Evolutionary conservation across 2,888 invertebrate species (phyloP).

Genomic region (Limnephilus auricula): DNA sequence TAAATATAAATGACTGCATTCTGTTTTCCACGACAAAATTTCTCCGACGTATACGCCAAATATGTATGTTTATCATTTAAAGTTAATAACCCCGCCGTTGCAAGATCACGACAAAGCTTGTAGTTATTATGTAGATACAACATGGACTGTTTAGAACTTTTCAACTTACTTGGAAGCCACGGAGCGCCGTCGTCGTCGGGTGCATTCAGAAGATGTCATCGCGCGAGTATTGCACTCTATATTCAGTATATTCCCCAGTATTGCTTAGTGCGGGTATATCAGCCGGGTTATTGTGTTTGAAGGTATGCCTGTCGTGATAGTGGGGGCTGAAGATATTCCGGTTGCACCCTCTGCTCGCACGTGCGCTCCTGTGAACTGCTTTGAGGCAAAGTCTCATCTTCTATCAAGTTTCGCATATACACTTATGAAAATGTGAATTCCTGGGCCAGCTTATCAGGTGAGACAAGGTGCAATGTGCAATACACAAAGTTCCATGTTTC

Average conservation of each 20-base stretch:
- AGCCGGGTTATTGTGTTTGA: not conserved
- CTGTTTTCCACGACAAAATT: not conserved
- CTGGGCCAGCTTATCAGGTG: not conserved
- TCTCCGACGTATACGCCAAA: not conserved
- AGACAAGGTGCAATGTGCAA: not conserved
- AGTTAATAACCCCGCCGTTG: not conserved
- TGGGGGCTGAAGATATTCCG: not conserved
- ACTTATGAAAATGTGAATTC: slow-evolving; percentile 19
- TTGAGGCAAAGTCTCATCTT: not conserved
- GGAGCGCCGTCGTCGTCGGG: not conserved
- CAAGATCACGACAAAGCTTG: not conserved
- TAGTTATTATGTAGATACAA: not conserved
- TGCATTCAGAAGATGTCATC: not conserved
- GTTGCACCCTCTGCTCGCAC: not conserved
- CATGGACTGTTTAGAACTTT: not conserved
- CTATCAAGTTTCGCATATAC: not conserved
- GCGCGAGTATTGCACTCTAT: not conserved
- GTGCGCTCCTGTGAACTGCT: not conserved
- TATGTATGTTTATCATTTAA: not conserved
- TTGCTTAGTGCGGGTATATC: not conserved
- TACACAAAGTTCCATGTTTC: not conserved
- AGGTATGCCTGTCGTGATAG: not conserved
- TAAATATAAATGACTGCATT: not conserved
- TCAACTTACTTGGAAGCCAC: not conserved
- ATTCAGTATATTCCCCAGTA: not conserved